Conservation (phyloP, 2,888 invertebrate genomes). For the Lacanobia oleracea region DNA sequence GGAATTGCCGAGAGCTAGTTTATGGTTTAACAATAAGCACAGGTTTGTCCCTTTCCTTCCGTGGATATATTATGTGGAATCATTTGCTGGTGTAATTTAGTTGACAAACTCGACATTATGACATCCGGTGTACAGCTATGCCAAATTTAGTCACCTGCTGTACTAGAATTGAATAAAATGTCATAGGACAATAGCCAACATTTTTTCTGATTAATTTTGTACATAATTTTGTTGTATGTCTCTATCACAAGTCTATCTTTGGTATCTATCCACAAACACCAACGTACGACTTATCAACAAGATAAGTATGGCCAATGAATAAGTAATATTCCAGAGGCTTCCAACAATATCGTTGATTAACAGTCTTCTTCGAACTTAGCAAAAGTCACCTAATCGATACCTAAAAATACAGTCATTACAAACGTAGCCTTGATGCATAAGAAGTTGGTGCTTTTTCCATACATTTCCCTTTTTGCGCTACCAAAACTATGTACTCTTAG, state of each 20-base stretch:
- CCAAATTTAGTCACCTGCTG: not conserved
- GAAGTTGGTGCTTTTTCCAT: not conserved
- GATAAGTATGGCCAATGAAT: constrained; percentile 64
- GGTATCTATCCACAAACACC: constrained; percentile 54
- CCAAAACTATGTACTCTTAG: too few species aligned
- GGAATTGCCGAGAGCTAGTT: too few species aligned
- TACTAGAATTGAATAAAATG: not conserved
- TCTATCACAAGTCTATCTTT: constrained; percentile 52
- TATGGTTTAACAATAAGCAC: not conserved
- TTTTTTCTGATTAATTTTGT: constrained; percentile 26
- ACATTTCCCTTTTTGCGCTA: not conserved
- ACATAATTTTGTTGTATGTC: too few species aligned
- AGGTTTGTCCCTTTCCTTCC: not conserved
- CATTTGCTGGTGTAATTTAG: not conserved
- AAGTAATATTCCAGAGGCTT: constrained; percentile 64
- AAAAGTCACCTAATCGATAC: constrained; percentile 18
- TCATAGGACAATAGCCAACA: not conserved
- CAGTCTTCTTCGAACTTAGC: constrained; percentile 30
- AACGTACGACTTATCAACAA: constrained; percentile 60
- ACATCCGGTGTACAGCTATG: not conserved
- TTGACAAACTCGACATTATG: not conserved
- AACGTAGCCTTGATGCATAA: not conserved
- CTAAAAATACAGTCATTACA: not conserved
- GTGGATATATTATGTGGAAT: not conserved
- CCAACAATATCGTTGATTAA: constrained; percentile 46